These are phyloP conservation scores for Muschampia staudingeri DNA, from an alignment of 2,888 invertebrate species.

Conservation along the genomic window DNA sequence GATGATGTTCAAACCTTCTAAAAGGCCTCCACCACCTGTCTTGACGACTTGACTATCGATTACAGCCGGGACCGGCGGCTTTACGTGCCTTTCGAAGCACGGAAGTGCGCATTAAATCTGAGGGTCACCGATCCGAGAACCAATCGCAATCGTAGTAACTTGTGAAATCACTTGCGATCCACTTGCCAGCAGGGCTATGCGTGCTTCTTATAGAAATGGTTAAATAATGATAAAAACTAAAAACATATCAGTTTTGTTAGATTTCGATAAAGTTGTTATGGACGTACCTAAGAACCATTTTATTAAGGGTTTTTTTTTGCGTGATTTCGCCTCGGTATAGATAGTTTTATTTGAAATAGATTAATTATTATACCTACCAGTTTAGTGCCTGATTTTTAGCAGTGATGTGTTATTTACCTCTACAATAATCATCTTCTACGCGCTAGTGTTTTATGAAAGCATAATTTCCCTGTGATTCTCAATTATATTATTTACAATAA, in stretches of 20 bases:
- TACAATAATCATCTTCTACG: slow-evolving; percentile 22
- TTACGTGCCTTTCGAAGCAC: no score
- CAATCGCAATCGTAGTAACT: no score
- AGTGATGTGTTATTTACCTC: slow-evolving; percentile 37
- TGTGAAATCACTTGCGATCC: no score
- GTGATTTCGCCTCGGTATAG: background rate
- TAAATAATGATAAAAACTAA: background rate
- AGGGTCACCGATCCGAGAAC: no score
- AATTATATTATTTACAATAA: slow-evolving; percentile 19
- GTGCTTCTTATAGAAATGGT: background rate
- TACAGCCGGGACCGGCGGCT: no score
- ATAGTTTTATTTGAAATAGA: background rate
- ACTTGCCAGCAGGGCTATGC: no score
- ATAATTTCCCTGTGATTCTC: slow-evolving; percentile 43
- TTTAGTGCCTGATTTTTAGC: slow-evolving; percentile 41
- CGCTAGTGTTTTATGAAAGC: slow-evolving; percentile 22
- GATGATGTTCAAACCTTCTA: no score
- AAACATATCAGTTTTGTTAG: background rate
- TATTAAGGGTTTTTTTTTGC: background rate
- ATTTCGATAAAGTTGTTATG: background rate
- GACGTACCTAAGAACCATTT: background rate
- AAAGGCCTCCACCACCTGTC: no score
- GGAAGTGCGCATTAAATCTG: no score
- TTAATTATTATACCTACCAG: background rate
- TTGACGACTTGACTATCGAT: no score